Base-by-base conservation (phyloP, 2,888 invertebrate genomes). In the Epiblema foenella region DNA sequence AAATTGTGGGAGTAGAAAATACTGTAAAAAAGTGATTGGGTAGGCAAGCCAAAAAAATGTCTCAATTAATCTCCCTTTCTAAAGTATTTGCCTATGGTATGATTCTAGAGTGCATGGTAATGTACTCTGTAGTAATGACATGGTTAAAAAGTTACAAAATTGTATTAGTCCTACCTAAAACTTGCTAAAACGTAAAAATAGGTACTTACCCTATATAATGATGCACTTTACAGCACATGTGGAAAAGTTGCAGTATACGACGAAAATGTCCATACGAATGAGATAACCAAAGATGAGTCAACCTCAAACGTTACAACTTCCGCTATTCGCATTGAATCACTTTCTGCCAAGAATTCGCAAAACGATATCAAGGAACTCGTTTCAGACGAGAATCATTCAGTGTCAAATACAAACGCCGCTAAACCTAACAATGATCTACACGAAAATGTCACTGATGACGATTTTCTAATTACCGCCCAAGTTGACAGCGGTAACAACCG, bases 201-300 rank as follows among this genome's bases (percentile, higher is more conserved):
- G 33, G 4, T 49, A 17, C 18, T 0, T 11, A 15, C 37, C 17
- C n/a, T n/a, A n/a, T n/a, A n/a, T n/a, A 63, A 18, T 18, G 4
- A 15, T 52, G 17, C 54, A n/a, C 39, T 46, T 69, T 52, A 37
- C 79, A 89, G 90, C 73, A 81, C 80, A 46, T 72, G 79, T 73
- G 83, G 82, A 51, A 83, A 82, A 80, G 81, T 88, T 17, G 75
- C 82, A 15, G 72, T 81, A 33, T 73, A 73, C 46, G 77, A 79
- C 49, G 69, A 72, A 52, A 64, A 75, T 75, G 75, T 11, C 60
- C 76, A 54, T 73, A 54, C 17, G 68, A 74, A 51, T 71, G 75
- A 73, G 63, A 74, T 56, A 72, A 65, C 39, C 12, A 68, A 72
- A 37, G 37, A 24, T 46, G 73, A 37, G 12, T 49, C 46, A 60